These are phyloP conservation scores for Saturnia pavonia DNA, from an alignment of 2,888 invertebrate species.

Conservation along the genomic window DNA sequence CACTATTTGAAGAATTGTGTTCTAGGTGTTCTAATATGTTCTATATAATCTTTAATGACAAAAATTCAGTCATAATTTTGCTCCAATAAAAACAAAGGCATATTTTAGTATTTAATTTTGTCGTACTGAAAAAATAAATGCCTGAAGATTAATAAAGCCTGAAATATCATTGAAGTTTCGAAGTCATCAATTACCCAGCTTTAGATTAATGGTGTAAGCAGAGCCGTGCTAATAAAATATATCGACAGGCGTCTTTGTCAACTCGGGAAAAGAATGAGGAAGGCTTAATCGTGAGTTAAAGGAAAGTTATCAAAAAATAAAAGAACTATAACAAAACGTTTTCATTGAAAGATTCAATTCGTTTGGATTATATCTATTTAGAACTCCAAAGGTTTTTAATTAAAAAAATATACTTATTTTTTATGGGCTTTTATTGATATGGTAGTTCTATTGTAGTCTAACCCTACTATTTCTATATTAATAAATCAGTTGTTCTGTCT, in stretches of 20 bases:
- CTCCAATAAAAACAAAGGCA: too few species aligned
- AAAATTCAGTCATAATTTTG: too few species aligned
- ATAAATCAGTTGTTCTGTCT: too few species aligned
- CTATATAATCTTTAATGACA: too few species aligned
- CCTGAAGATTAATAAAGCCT: neutral
- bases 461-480: too few species aligned
- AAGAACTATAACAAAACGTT: neutral
- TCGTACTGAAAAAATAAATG: neutral
- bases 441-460: too few species aligned
- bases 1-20: too few species aligned
- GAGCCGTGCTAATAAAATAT: slow-evolving; percentile 44
- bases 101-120: neutral
- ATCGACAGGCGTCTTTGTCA: slow-evolving; percentile 33
- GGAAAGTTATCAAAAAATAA: slow-evolving; percentile 21
- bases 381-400: too few species aligned
- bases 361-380: too few species aligned
- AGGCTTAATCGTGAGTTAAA: slow-evolving; percentile 25
- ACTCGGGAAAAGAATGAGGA: slow-evolving; percentile 11
- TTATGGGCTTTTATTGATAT: too few species aligned
- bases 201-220: slow-evolving; percentile 44
- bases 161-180: slow-evolving; percentile 4
- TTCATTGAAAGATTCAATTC: neutral
- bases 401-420: too few species aligned
- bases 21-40: too few species aligned
- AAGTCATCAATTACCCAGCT: slow-evolving; percentile 52